Evolutionary conservation across 2,888 invertebrate genomes (phyloP).

Genomic region (Plemyria rubiginata): DNA sequence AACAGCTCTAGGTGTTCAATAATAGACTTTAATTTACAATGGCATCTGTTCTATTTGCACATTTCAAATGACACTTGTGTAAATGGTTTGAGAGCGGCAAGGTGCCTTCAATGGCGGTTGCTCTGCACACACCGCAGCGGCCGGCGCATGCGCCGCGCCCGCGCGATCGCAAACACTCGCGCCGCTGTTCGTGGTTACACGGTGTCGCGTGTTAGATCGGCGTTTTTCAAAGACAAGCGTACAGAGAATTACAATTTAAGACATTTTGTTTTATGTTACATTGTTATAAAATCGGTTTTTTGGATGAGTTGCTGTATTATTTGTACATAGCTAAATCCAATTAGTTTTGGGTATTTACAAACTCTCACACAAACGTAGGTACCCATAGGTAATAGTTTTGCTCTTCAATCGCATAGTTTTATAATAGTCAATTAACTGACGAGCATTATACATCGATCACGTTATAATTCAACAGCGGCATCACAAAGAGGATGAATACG

Average conservation of each 20-base stretch:
- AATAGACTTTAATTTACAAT: slow-evolving; percentile 48
- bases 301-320: not conserved
- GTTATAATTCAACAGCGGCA: slow-evolving; percentile 2
- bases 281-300: not conserved
- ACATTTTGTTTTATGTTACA: slow-evolving; percentile 4
- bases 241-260: slow-evolving; percentile 14
- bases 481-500: slow-evolving; percentile 17
- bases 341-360: too few relatives aligned
- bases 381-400: slow-evolving; percentile 4
- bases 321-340: not conserved
- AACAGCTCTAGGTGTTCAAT: slow-evolving; percentile 44
- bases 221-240: slow-evolving; percentile 17
- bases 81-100: slow-evolving; percentile 61
- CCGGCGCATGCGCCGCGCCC: slow-evolving; percentile 31
- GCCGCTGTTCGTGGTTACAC: slow-evolving; percentile 19
- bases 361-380: not conserved
- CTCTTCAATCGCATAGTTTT: slow-evolving; percentile 10
- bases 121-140: slow-evolving; percentile 16
- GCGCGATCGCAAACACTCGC: slow-evolving; percentile 15
- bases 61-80: slow-evolving; percentile 73
- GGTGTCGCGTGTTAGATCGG: slow-evolving; percentile 19
- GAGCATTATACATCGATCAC: slow-evolving; percentile 12
- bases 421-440: slow-evolving; percentile 15
- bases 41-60: slow-evolving; percentile 48
- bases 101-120: slow-evolving; percentile 36